Evolutionary conservation across 2,888 invertebrate genomes (phyloP).

Genomic region (Chloromyia formosa): DNA sequence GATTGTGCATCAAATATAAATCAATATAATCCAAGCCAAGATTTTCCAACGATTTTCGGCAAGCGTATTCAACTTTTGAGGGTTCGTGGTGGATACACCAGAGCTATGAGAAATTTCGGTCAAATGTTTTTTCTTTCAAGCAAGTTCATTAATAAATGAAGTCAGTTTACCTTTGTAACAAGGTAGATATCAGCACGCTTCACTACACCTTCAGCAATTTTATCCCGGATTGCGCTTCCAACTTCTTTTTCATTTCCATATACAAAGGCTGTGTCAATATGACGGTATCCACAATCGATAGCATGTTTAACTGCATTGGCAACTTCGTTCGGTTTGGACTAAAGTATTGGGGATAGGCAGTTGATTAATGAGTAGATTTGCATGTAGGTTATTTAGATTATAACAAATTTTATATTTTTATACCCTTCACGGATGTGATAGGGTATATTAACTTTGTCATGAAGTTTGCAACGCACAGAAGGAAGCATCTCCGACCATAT

Average conservation of each 20-base stretch:
- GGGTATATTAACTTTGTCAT: too few species aligned
- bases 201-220: slow-evolving; percentile 63
- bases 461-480: too few species aligned
- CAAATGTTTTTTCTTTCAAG: too few species aligned
- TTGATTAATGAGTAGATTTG: too few species aligned
- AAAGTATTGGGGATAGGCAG: too few species aligned
- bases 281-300: slow-evolving; percentile 67
- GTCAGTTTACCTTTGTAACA: slow-evolving; percentile 57
- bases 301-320: slow-evolving; percentile 66
- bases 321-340: slow-evolving; percentile 73
- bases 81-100: slow-evolving; percentile 90
- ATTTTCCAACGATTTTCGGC: slow-evolving; percentile 73
- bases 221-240: slow-evolving; percentile 62
- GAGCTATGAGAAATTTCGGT: slow-evolving; percentile 64
- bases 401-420: too few species aligned
- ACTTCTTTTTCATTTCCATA: slow-evolving; percentile 66
- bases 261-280: slow-evolving; percentile 67
- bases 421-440: too few species aligned
- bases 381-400: too few species aligned
- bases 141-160: not conserved
- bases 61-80: slow-evolving; percentile 76
- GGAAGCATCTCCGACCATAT: too few species aligned
- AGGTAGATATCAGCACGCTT: slow-evolving; percentile 64
- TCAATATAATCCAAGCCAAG: slow-evolving; percentile 81
- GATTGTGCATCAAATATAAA: slow-evolving; percentile 87